These are phyloP conservation scores for Tetranychus urticae DNA, from an alignment of 1,140 invertebrate species.

Conservation along the genomic window DNA sequence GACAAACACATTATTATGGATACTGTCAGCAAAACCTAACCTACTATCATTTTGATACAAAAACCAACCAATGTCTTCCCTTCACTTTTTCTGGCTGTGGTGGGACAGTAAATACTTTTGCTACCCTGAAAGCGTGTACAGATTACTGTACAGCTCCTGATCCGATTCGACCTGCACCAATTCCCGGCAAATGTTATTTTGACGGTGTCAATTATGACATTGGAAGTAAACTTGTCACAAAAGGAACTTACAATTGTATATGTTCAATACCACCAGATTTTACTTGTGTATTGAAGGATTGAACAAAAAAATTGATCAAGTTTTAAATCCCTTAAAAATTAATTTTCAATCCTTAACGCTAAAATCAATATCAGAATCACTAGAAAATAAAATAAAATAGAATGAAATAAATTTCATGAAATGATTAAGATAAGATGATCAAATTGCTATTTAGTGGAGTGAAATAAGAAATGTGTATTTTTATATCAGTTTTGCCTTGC, in stretches of 20 bases:
- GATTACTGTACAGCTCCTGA: not conserved
- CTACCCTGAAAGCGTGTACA: not conserved
- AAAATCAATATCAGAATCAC: no score
- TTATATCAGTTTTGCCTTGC: no score
- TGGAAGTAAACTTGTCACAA: not conserved
- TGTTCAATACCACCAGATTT: not conserved
- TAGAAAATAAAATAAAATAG: no score
- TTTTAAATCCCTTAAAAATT: no score
- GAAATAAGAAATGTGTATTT: no score
- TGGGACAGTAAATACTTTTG: not conserved
- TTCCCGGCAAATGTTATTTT: not conserved
- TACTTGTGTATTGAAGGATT: not conserved
- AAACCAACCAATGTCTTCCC: not conserved
- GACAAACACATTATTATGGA: not conserved
- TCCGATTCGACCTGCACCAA: not conserved
- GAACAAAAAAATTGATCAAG: no score
- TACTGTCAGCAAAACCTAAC: not conserved
- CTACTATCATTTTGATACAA: not conserved
- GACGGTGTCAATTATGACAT: not conserved
- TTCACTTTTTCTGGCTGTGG: not conserved
- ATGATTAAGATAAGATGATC: no score
- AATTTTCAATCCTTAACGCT: no score
- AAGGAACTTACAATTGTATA: not conserved
- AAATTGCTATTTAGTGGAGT: no score
- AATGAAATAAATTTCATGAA: no score